Evolutionary conservation across 2,888 invertebrate species (phyloP), one percentile per base, ranked within the genome.

Genomic region (Gandaritis pyraliata): DNA sequence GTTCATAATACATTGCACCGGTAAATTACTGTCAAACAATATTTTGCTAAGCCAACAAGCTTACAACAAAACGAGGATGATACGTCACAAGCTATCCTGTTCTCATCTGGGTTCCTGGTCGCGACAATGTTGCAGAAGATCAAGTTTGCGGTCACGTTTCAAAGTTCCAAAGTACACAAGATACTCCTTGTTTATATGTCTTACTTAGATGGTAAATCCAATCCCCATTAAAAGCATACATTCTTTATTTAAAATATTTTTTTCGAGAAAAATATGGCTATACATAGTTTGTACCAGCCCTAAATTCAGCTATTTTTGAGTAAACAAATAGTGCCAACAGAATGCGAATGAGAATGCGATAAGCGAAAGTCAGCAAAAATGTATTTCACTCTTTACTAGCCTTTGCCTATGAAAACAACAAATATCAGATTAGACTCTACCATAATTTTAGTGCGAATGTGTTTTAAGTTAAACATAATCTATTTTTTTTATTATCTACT

Each of bases 401-500:
- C 41, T 38, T n/a, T 13, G 6, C 8, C 15, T 41, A 41, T 15
- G 15, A 15, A 41, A 41, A 41, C 6, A 33, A 11, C 33, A 70
- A 73, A 81, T 79, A 82, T 83, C 79, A 73, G 75, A 74, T 72
- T 69, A 61, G 64, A 69, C 46, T 43, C 74, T 76, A 80, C 83
- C 82, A 81, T 76, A 65, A 68, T 78, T 82, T 81, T 77, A 80
- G 75, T 80, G 73, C 69, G 71, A 70, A 72, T 72, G 72, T 75
- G 79, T 79, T 80, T 80, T 78, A 61, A 55, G 73, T 78, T 80
- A 77, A 77, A 77, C 74, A 75, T 23, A 23, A 23, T 23, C 23
- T 2, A 1, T 23, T 2, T 23, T 23, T 23, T n/a, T 23, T 23
- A 72, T 64, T 59, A 62, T 64, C 68, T 70, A 73, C 74, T 72